Percentiles rank a stretch among this genome's conserved stretches.
Evolutionary conservation across 2,113 vertebrate species (phyloP).

Genomic region (Tyrannus savana): DNA sequence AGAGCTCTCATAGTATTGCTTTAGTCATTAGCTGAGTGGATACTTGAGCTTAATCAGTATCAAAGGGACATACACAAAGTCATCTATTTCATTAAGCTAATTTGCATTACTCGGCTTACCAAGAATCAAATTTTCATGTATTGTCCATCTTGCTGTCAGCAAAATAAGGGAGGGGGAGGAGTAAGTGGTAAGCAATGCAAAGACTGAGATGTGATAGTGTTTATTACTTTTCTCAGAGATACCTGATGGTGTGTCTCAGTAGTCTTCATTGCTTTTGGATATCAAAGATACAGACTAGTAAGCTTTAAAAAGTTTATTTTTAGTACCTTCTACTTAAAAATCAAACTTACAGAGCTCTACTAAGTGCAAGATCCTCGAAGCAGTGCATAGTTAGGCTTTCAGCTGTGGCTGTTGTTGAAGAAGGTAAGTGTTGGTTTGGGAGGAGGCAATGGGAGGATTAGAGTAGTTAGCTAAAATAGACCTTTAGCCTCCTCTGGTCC

Average conservation of each 20-base stretch:
- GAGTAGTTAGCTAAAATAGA: constrained; percentile 9
- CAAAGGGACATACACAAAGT: constrained; percentile 68
- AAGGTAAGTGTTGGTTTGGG: constrained; percentile 6
- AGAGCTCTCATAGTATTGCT: constrained; percentile 68
- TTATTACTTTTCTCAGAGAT: neutral
- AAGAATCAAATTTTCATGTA: constrained; percentile 78
- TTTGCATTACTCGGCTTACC: constrained; percentile 81
- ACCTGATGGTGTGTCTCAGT: neutral
- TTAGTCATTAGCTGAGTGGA: constrained; percentile 85
- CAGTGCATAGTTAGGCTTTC: neutral
- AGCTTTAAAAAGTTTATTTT: neutral
- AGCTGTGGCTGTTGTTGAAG: neutral
- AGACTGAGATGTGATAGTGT: neutral
- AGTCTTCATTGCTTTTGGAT: neutral
- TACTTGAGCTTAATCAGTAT: constrained; percentile 81
- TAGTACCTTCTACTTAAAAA: neutral
- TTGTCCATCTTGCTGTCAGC: constrained; percentile 72
- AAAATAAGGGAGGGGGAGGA: constrained; percentile 10
- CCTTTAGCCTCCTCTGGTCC: neutral
- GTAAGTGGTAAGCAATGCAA: neutral
- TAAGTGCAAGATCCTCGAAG: neutral
- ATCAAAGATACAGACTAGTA: neutral
- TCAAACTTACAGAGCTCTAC: neutral
- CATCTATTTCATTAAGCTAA: constrained; percentile 83
- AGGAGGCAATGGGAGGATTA: neutral